Conservation (phyloP, 2,888 invertebrate genomes). For the Chloromyia formosa region DNA sequence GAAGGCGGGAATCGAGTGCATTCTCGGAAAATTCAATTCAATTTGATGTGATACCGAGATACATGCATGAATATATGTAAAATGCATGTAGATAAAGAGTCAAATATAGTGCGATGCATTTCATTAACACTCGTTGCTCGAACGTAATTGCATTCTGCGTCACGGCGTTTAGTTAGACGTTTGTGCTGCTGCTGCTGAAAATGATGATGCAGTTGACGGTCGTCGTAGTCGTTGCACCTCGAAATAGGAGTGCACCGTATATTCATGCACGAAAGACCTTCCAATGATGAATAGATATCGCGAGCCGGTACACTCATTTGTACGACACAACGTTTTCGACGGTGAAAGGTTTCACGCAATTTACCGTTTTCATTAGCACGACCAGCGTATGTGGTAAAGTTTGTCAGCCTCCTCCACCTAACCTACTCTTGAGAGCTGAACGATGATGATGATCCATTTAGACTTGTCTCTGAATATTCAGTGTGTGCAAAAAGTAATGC, state of each 20-base stretch:
- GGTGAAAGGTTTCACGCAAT: slow-evolving; percentile 7
- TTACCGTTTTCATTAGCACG: slow-evolving; percentile 20
- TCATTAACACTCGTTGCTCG: slow-evolving; percentile 20
- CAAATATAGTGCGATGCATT: slow-evolving; percentile 16
- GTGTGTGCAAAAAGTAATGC: too few species aligned
- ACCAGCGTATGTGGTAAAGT: background rate
- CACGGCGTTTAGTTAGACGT: background rate
- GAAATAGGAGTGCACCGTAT: too few species aligned
- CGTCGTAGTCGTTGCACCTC: background rate
- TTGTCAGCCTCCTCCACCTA: background rate
- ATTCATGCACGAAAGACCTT: too few species aligned
- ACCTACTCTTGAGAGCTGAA: background rate
- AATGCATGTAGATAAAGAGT: too few species aligned
- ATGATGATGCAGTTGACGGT: background rate
- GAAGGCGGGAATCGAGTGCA: background rate
- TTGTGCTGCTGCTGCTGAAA: background rate
- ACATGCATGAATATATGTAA: too few species aligned
- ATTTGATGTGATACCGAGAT: background rate
- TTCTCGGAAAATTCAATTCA: background rate
- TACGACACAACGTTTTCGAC: background rate
- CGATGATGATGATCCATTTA: too few species aligned
- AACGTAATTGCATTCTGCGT: slow-evolving; percentile 31
- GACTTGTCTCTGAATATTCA: background rate
- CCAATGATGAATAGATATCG: too few species aligned
- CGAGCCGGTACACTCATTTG: background rate